Conservation (phyloP, 2,888 invertebrate genomes). For the Timema podura region DNA sequence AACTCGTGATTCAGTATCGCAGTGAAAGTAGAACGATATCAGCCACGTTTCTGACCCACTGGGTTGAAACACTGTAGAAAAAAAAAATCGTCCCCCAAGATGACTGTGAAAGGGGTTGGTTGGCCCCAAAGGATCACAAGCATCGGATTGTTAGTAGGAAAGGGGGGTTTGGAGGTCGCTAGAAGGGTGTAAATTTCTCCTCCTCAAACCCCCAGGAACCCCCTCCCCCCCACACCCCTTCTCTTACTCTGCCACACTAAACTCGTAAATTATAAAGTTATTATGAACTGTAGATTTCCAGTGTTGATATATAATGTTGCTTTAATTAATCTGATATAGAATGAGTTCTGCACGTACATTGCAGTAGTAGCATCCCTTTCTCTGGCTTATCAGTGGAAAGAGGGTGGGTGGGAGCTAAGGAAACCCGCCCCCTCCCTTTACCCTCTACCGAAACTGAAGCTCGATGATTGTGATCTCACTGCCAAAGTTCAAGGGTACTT, state of each 20-base stretch:
- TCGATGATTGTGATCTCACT: slow-evolving; percentile 39
- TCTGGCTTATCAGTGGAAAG: slow-evolving; percentile 17
- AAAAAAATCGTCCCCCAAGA: slow-evolving; percentile 14
- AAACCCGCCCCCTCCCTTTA: slow-evolving; percentile 30
- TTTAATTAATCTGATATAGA: slow-evolving; percentile 50
- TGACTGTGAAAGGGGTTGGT: too few relatives aligned
- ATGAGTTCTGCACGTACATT: too few relatives aligned
- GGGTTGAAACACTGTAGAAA: slow-evolving; percentile 9
- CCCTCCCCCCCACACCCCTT: slow-evolving; percentile 9
- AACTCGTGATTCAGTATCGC: too few relatives aligned
- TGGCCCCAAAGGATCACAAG: slow-evolving; percentile 11
- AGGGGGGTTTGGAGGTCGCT: slow-evolving; percentile 16
- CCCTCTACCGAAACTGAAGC: slow-evolving; percentile 36
- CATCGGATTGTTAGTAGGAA: slow-evolving; percentile 36
- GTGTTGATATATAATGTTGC: slow-evolving; percentile 50
- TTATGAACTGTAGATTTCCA: slow-evolving; percentile 49
- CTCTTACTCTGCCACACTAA: too few relatives aligned
- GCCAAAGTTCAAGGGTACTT: too few relatives aligned
- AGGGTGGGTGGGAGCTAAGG: slow-evolving; percentile 29
- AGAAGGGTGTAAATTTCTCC: slow-evolving; percentile 27
- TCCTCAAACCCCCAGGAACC: not conserved
- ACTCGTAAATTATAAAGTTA: slow-evolving; percentile 50
- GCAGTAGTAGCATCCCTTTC: slow-evolving; percentile 21
- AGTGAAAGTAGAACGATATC: too few relatives aligned
- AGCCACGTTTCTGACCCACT: slow-evolving; percentile 14